Evolutionary conservation across 2,797 vertebrate genomes (phyloP).

Genomic region (Sphenodon punctatus): DNA sequence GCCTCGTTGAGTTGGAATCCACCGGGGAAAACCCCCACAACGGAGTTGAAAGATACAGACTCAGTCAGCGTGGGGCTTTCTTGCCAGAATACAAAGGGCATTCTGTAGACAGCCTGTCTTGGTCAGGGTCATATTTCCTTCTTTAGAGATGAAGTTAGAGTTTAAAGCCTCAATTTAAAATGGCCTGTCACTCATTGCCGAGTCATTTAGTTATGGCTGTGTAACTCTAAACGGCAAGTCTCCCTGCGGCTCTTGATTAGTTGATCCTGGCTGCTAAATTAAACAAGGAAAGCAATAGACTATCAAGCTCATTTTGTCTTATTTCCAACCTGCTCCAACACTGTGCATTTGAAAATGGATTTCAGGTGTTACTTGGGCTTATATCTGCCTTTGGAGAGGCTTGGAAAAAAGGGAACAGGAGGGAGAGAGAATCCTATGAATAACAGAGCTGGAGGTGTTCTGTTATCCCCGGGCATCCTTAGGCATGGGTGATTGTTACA

Average conservation of each 20-base stretch:
- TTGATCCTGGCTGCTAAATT: conserved; percentile 44
- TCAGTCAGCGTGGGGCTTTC: too few relatives aligned
- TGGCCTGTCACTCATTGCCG: conserved; percentile 59
- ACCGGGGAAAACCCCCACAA: too few relatives aligned
- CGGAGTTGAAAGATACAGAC: too few relatives aligned
- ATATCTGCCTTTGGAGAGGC: neutral
- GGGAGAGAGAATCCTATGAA: too few relatives aligned
- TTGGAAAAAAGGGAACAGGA: neutral
- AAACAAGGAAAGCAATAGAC: conserved; percentile 6
- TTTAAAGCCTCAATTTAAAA: conserved; percentile 53
- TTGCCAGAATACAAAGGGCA: conserved; percentile 39
- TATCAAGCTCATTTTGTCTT: conserved; percentile 8
- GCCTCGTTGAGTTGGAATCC: too few relatives aligned
- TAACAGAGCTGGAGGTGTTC: too few relatives aligned
- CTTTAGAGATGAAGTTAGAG: conserved; percentile 53
- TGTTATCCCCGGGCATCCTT: too few relatives aligned
- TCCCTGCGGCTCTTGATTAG: conserved; percentile 47
- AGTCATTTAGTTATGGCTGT: conserved; percentile 64
- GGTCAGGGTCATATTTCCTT: conserved; percentile 33
- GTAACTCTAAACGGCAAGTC: conserved; percentile 56
- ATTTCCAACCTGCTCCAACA: neutral
- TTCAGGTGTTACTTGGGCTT: neutral
- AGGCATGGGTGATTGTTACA: too few relatives aligned
- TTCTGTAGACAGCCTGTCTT: conserved; percentile 29
- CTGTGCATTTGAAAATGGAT: neutral